Percentiles rank a stretch among this genome's conserved stretches.
Evolutionary conservation across 2,888 invertebrate genomes (phyloP).

Genomic region (Odontocolon sp.): DNA sequence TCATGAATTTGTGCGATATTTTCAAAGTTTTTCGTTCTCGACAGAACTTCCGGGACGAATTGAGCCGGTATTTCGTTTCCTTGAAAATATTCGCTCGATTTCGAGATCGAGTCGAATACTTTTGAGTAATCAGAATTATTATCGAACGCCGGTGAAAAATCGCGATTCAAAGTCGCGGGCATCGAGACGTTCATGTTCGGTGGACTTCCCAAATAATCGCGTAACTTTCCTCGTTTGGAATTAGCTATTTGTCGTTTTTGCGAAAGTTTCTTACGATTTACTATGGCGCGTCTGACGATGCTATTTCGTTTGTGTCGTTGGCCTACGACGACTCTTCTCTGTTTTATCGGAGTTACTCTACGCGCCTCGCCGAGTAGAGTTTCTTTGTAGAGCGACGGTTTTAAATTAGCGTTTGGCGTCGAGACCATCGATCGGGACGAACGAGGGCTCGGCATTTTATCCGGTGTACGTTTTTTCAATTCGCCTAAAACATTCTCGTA

Average conservation of each 20-base stretch:
- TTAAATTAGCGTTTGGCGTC: conserved; percentile 25
- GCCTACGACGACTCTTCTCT: conserved; percentile 63
- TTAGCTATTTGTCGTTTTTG: not conserved
- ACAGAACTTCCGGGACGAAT: conserved; percentile 30
- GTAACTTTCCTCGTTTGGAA: conserved; percentile 27
- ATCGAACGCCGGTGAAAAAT: not conserved
- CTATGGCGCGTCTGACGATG: conserved; percentile 67
- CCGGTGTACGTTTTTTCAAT: conserved; percentile 38
- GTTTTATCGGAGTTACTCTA: conserved; percentile 64
- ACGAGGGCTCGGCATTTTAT: not conserved
- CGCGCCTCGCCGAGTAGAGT: conserved; percentile 59
- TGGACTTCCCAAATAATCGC: conserved; percentile 61
- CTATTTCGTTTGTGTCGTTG: conserved; percentile 67
- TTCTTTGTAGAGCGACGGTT: conserved; percentile 40
- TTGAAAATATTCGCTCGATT: conserved; percentile 63
- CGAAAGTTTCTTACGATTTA: conserved; percentile 58
- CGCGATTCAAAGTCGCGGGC: conserved; percentile 47
- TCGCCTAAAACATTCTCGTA: conserved; percentile 51
- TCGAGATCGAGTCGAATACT: conserved; percentile 53
- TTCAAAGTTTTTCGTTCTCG: conserved; percentile 66
- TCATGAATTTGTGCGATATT: conserved; percentile 65
- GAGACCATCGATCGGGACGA: not conserved
- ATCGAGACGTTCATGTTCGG: conserved; percentile 63
- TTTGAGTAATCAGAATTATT: not conserved
- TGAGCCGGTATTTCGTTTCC: not conserved